Conservation (phyloP, 2,113 vertebrate genomes). For the Hippocampus mohnikei region DNA sequence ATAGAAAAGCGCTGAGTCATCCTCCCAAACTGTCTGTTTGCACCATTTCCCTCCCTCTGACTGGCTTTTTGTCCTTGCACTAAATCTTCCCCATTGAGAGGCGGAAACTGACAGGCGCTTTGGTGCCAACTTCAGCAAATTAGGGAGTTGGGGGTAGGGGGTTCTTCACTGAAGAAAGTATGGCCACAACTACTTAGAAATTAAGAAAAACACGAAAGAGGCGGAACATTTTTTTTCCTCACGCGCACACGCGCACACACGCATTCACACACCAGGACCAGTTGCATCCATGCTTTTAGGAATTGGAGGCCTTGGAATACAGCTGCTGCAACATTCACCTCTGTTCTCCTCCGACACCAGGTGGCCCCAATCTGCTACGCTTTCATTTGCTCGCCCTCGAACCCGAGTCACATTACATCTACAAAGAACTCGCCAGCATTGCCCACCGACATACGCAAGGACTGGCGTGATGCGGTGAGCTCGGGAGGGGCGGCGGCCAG, state of each 20-base stretch:
- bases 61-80: constrained; percentile 35
- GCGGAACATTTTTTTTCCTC: constrained; percentile 38
- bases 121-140: constrained; percentile 56
- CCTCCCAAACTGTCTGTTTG: constrained; percentile 30
- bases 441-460: constrained; percentile 95
- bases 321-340: constrained; percentile 28
- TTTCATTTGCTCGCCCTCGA: constrained; percentile 8
- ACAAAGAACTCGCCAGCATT: constrained; percentile 98
- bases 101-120: constrained; percentile 57
- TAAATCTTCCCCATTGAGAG: constrained; percentile 46
- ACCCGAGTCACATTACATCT: constrained; percentile 89
- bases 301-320: constrained; percentile 22
- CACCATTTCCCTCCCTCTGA: constrained; percentile 27
- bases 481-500: constrained; percentile 88
- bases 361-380: constrained; percentile 34
- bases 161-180: constrained; percentile 78
- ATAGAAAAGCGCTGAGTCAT: constrained; percentile 58
- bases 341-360: constrained; percentile 19
- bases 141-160: neutral
- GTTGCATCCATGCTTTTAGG: constrained; percentile 31
- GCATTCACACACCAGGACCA: constrained; percentile 27
- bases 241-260: constrained; percentile 7
- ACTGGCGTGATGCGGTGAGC: constrained; percentile 95
- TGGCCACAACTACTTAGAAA: constrained; percentile 48
- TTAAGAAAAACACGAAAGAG: constrained; percentile 50